Evolutionary conservation across 1,140 invertebrate species (phyloP).

Genomic region (Eulimnadia texana): DNA sequence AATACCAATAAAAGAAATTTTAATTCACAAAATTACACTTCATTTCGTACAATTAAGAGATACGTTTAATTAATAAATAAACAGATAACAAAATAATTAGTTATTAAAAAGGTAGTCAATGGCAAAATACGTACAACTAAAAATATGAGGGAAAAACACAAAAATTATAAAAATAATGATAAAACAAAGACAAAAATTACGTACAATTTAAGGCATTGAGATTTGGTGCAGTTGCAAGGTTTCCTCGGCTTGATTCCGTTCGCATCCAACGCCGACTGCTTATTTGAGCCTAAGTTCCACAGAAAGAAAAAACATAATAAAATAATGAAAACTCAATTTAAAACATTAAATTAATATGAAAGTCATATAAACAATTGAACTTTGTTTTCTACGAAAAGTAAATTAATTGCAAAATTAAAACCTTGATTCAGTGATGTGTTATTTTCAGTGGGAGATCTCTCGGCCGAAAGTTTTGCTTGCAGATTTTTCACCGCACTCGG

Average conservation of each 20-base stretch:
- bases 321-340: no score
- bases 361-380: not conserved
- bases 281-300: constrained; percentile 17
- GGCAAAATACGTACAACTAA: no score
- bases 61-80: not conserved
- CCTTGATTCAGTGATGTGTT: not conserved
- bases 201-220: constrained; percentile 91
- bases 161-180: not conserved
- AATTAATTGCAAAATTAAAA: not conserved
- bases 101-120: no score
- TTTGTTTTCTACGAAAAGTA: not conserved
- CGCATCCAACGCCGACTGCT: constrained; percentile 34
- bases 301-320: no score
- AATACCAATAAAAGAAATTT: not conserved
- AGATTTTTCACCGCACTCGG: not conserved
- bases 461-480: not conserved
- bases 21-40: not conserved
- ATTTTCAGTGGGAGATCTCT: not conserved
- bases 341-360: not conserved
- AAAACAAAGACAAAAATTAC: not conserved
- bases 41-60: not conserved
- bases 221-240: constrained; percentile 98
- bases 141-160: no score
- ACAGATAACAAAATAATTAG: no score
- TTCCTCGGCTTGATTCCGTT: constrained; percentile 67